These are phyloP conservation scores for Homarus gammarus DNA, from an alignment of 2,888 invertebrate genomes.

Conservation along the genomic window DNA sequence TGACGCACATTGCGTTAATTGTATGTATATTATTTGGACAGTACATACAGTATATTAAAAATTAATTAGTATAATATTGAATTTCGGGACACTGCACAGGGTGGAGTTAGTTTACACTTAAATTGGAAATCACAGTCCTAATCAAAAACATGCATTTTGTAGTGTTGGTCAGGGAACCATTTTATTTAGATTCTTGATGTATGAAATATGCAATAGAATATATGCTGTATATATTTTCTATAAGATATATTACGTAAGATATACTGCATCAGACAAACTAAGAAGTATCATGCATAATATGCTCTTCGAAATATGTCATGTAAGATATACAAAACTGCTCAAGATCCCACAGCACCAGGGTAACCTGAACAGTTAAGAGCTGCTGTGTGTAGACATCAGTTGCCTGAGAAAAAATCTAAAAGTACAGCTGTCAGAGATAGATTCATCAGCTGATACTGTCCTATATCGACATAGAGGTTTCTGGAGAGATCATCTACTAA, in stretches of 20 bases:
- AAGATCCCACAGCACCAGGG: neutral
- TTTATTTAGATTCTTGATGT: neutral
- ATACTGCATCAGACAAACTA: neutral
- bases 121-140: neutral
- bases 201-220: neutral
- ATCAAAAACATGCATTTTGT: neutral
- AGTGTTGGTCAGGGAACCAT: neutral
- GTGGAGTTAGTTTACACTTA: neutral
- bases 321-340: neutral
- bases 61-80: neutral
- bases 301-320: neutral
- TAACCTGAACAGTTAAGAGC: neutral
- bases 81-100: neutral
- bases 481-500: too few relatives aligned
- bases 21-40: neutral
- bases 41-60: neutral
- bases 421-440: too few relatives aligned
- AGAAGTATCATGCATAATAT: neutral
- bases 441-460: too few relatives aligned
- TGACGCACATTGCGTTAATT: neutral
- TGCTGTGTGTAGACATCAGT: too few relatives aligned
- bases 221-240: neutral
- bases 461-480: too few relatives aligned
- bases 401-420: too few relatives aligned
- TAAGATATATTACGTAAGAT: neutral